Conservation (phyloP, 2,113 vertebrate genomes). For the Callospermophilus lateralis region DNA sequence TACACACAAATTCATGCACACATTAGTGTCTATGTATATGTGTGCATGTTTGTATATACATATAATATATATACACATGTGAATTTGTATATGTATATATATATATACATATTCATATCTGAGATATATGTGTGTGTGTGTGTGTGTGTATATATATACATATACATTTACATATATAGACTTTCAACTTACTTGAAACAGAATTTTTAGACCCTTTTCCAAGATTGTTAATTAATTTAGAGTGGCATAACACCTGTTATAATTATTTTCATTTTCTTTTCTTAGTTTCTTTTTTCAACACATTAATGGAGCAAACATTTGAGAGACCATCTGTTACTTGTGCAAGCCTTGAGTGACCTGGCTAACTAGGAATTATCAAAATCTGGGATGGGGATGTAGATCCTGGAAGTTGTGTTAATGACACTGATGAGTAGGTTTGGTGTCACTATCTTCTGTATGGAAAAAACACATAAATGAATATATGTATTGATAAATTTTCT, state of each 20-base stretch:
- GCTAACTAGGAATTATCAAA: not conserved
- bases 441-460: not conserved
- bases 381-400: not conserved
- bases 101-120: not conserved
- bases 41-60: not conserved
- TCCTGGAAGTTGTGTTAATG: not conserved
- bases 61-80: not conserved
- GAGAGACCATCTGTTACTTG: not conserved
- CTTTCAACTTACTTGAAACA: not conserved
- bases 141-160: no score
- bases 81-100: not conserved
- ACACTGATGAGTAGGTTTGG: not conserved
- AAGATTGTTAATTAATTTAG: not conserved
- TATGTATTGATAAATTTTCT: not conserved
- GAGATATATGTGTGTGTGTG: not conserved
- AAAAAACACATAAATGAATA: not conserved
- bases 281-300: not conserved
- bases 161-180: not conserved
- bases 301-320: conserved; percentile 1
- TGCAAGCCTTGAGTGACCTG: not conserved
- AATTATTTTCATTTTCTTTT: not conserved
- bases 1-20: not conserved
- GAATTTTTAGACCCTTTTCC: not conserved
- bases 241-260: not conserved
- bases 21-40: not conserved